A percentile compares a stretch with the other conserved stretches of the same genome.
phyloP scores from a whole-genome alignment of 1,140 invertebrate species.

The Drosophila repletoides region DNA sequence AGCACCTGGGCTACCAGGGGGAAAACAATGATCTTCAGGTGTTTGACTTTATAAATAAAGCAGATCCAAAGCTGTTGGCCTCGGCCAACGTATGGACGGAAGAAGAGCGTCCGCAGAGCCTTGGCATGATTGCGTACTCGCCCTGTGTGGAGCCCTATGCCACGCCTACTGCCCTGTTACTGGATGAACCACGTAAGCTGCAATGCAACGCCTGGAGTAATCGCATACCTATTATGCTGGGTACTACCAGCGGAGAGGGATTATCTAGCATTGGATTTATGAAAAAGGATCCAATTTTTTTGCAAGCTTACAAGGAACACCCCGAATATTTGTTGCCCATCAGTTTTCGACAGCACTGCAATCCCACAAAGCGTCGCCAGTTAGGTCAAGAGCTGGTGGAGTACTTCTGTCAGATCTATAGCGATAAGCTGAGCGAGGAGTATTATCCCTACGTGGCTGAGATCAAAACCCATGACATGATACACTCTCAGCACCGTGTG shows the following conservation, averaged over 20 bases:
- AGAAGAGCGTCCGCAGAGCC: slow-evolving; percentile 14
- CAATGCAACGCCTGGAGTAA: slow-evolving; percentile 59
- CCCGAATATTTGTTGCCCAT: slow-evolving; percentile 45
- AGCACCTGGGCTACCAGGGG: slow-evolving; percentile 63
- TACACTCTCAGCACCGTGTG: slow-evolving; percentile 69
- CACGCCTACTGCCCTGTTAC: slow-evolving; percentile 35
- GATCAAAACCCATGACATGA: slow-evolving; percentile 47
- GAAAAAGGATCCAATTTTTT: slow-evolving; percentile 5
- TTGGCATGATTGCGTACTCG: neutral
- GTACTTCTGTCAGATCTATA: slow-evolving; percentile 17
- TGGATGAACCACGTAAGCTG: slow-evolving; percentile 37
- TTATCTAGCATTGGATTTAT: neutral
- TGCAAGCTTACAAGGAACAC: neutral
- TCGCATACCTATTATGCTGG: slow-evolving; percentile 58
- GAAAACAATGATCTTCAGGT: slow-evolving; percentile 46
- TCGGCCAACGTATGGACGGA: slow-evolving; percentile 25
- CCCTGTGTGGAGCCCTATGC: slow-evolving; percentile 50
- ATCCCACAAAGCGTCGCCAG: slow-evolving; percentile 23
- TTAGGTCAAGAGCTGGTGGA: slow-evolving; percentile 42
- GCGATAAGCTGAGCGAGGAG: neutral
- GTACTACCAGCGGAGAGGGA: slow-evolving; percentile 47
- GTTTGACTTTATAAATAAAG: slow-evolving; percentile 29
- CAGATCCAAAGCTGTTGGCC: slow-evolving; percentile 34
- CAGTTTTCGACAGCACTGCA: slow-evolving; percentile 12
- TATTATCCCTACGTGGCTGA: neutral